Percentiles rank a stretch among this genome's conserved stretches.
Conservation (phyloP, 37 sponge, comb jelly and placozoan genomes). For the Cliona cf. orientalis region DNA sequence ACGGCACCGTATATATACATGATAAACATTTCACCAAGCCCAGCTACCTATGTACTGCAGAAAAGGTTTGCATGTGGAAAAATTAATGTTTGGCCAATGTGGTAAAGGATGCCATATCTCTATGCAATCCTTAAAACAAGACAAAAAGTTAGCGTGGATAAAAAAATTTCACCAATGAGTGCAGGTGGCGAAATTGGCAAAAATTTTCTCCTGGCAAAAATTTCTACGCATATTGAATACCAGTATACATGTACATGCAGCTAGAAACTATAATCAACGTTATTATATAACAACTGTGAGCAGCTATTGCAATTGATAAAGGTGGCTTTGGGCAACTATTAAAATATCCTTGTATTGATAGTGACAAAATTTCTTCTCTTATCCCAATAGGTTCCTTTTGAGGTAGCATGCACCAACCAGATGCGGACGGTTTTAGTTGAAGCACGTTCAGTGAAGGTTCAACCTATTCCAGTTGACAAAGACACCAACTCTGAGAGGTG, state of each 20-base stretch:
- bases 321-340: not conserved
- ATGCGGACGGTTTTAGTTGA: slow-evolving; percentile 77
- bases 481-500: slow-evolving; percentile 20
- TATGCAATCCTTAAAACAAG: too few species aligned
- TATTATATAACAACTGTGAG: not conserved
- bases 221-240: too few species aligned
- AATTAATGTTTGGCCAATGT: too few species aligned
- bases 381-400: slow-evolving; percentile 74
- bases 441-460: slow-evolving; percentile 21
- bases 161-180: too few species aligned
- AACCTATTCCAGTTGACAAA: not conserved
- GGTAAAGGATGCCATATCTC: too few species aligned
- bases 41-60: too few species aligned
- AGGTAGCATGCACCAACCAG: slow-evolving; percentile 76
- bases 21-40: too few species aligned
- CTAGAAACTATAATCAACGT: not conserved
- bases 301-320: not conserved
- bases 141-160: too few species aligned
- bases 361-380: not conserved
- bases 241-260: not conserved
- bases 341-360: not conserved
- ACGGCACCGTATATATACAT: too few species aligned
- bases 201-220: too few species aligned
- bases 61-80: too few species aligned
- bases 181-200: too few species aligned